Evolutionary conservation across 1,140 invertebrate species (phyloP).

Genomic region (Drosophila repleta): DNA sequence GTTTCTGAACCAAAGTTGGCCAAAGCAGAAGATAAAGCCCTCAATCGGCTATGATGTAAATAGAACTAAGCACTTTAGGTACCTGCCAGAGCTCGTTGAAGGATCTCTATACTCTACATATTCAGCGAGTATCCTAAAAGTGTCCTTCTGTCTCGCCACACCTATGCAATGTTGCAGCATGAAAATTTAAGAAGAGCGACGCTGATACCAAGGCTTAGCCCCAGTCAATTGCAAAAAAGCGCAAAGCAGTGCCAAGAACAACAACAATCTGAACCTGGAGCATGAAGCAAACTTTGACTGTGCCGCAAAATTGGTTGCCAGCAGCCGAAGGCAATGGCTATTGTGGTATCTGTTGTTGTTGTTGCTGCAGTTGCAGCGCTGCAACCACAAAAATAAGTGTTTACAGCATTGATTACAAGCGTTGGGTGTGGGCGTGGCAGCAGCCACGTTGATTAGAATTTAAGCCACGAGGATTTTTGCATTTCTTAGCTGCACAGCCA

Average conservation of each 20-base stretch:
- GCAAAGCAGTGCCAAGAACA: slow-evolving; percentile 20
- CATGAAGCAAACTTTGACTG: slow-evolving; percentile 54
- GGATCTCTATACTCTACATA: too few relatives aligned
- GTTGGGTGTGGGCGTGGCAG: slow-evolving; percentile 37
- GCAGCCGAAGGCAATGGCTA: slow-evolving; percentile 18
- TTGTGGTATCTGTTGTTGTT: slow-evolving; percentile 2
- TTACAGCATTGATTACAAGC: slow-evolving; percentile 82
- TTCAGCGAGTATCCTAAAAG: slow-evolving; percentile 16
- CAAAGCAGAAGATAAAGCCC: too few relatives aligned
- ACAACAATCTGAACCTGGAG: not conserved
- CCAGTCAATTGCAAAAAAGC: slow-evolving; percentile 42
- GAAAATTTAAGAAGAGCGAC: slow-evolving; percentile 41
- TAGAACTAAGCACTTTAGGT: too few relatives aligned
- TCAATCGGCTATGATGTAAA: too few relatives aligned
- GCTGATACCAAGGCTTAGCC: slow-evolving; percentile 21
- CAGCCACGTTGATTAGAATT: slow-evolving; percentile 59
- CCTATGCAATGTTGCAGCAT: slow-evolving; percentile 47
- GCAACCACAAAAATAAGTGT: slow-evolving; percentile 82
- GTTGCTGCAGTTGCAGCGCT: slow-evolving; percentile 37
- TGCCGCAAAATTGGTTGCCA: slow-evolving; percentile 52
- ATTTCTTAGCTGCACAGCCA: slow-evolving; percentile 58
- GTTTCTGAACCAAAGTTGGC: too few relatives aligned
- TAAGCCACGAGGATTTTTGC: slow-evolving; percentile 65
- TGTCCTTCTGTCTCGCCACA: slow-evolving; percentile 23
- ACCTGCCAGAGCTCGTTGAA: too few relatives aligned